Base-by-base conservation (phyloP, 1,140 invertebrate species). In the Drosophila oshimai region DNA sequence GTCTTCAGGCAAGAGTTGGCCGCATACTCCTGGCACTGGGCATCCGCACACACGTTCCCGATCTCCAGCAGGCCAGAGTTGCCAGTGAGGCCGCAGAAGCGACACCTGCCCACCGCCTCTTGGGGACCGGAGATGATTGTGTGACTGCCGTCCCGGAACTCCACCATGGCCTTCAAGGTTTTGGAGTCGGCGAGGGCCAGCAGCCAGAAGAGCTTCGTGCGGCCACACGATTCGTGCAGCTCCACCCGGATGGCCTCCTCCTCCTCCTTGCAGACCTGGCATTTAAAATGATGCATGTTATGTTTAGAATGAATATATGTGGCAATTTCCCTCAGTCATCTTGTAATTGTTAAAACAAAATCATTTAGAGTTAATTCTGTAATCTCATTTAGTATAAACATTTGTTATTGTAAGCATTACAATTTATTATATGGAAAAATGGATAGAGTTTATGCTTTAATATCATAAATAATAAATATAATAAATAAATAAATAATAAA, bases 131-230 rank as follows among this genome's bases (percentile, higher is more conserved):
- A 90, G 15, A 90, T 90, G 29, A 91, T 88, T 4, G 84, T 91
- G 24, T 92, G 91, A 76, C 91, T 83, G 58, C 95, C 96, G 77
- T 96, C 96, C 18, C 98, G 93, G 89, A 99, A 98, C 90, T 99
- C 98, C 3, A 99, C 95, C 89, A 99, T 93, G 0, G 97, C 97
- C 91, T 99, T 99, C 1, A 99, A 91, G 0, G 97, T 99, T 58
- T 95, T 94, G 0, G 97, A 96, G 86, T 99, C 98, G 1, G 98
- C 97, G 4, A 99, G 91, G 2, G 97, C 95, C 74, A 99, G 92
- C 0, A 99, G 92, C 98, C 98, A 99, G 90, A 98, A 99, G 2
- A 99, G 92, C 90, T 99, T 99, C 0, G 96, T 98, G 44, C 98
- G 93, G 0, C 98, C 98, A 90, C 98, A 99, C 0, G 98, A 97